phyloP scores from a whole-genome alignment of 2,797 vertebrate species.

The Xenopus petersii region DNA sequence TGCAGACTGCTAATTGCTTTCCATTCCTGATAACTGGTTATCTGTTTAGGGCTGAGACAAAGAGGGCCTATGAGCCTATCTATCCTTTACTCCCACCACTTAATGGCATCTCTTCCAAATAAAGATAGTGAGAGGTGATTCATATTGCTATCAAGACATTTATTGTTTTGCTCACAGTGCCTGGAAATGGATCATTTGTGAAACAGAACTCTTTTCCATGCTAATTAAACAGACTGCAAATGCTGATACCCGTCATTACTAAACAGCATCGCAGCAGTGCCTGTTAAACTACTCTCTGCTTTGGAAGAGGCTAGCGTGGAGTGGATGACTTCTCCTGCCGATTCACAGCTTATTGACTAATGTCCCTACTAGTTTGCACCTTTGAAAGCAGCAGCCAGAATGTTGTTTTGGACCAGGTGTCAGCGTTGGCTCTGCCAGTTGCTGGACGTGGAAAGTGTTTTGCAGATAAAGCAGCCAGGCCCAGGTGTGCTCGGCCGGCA shows the following conservation, averaged over 20 bases:
- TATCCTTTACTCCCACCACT: slow-evolving; percentile 33
- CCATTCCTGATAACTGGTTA: slow-evolving; percentile 46
- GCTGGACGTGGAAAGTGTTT: slow-evolving; percentile 20
- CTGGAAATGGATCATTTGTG: slow-evolving; percentile 39
- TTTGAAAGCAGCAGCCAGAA: slow-evolving; percentile 33
- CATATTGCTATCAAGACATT: slow-evolving; percentile 42
- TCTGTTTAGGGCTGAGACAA: slow-evolving; percentile 36
- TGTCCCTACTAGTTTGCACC: slow-evolving; percentile 30
- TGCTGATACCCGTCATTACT: slow-evolving; percentile 9
- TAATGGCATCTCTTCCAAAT: slow-evolving; percentile 39
- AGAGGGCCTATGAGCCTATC: slow-evolving; percentile 28
- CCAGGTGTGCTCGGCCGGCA: slow-evolving; percentile 44
- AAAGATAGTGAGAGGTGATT: slow-evolving; percentile 44
- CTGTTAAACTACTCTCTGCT: neutral
- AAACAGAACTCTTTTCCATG: slow-evolving; percentile 38
- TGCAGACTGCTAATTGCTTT: slow-evolving; percentile 44
- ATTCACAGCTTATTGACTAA: slow-evolving; percentile 40
- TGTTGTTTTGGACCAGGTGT: slow-evolving; percentile 44
- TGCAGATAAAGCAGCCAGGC: slow-evolving; percentile 42
- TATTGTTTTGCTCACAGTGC: slow-evolving; percentile 37
- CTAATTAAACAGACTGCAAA: slow-evolving; percentile 30
- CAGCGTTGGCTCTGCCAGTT: slow-evolving; percentile 42
- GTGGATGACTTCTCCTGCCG: slow-evolving; percentile 13
- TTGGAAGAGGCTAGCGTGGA: slow-evolving; percentile 16
- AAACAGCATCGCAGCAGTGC: slow-evolving; percentile 9